Conservation (phyloP, 2,113 vertebrate species). For the Eurypyga helias region DNA sequence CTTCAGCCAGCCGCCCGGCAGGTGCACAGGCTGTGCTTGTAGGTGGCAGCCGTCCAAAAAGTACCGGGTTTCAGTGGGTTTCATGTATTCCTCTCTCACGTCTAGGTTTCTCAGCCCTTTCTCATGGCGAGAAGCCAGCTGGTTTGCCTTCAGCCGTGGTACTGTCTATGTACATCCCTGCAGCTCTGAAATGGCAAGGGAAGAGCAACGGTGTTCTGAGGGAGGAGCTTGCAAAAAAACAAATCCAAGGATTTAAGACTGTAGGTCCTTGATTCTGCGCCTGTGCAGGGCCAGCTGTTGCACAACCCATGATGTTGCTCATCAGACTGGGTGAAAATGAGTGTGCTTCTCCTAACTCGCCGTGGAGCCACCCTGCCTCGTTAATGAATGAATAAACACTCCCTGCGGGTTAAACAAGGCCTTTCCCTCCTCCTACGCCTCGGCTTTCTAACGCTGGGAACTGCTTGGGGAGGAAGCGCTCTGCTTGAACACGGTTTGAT, state of each 20-base stretch:
- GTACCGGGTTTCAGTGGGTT: neutral
- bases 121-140: neutral
- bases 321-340: neutral
- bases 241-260: neutral
- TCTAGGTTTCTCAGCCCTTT: neutral
- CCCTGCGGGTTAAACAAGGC: neutral
- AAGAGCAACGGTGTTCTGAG: neutral
- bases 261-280: neutral
- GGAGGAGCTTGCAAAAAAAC: neutral
- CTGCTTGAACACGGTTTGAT: rapidly evolving
- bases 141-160: neutral
- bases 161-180: rapidly evolving
- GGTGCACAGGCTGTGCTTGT: neutral
- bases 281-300: neutral
- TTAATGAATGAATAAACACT: neutral
- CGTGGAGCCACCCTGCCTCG: neutral
- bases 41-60: neutral
- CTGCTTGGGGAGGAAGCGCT: neutral
- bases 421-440: neutral
- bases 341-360: neutral
- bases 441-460: neutral
- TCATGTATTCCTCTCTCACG: neutral
- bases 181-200: neutral
- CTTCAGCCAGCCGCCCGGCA: neutral
- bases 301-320: neutral